Evolutionary conservation across 2,888 invertebrate species (phyloP).

Genomic region (Andrena trimmerana): DNA sequence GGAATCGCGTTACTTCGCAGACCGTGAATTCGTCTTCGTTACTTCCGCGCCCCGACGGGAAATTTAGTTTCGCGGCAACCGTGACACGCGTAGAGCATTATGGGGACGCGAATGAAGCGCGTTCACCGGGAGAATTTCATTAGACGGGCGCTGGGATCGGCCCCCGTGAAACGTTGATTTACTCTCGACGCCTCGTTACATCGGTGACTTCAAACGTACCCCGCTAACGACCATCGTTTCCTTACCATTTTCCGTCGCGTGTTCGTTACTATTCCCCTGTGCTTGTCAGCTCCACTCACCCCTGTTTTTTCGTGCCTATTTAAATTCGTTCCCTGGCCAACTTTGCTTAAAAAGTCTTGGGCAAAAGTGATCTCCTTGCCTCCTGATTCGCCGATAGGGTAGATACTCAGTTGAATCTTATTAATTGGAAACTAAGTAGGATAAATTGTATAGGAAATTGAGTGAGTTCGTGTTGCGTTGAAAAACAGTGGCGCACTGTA

Average conservation of each 20-base stretch:
- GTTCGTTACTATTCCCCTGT: neutral
- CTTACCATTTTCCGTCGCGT: neutral
- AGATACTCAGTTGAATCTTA: too few species aligned
- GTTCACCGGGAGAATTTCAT: conserved; percentile 40
- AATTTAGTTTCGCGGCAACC: conserved; percentile 32
- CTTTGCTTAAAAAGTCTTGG: neutral
- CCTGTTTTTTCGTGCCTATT: neutral
- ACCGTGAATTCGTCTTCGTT: conserved; percentile 46
- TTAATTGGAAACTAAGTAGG: too few species aligned
- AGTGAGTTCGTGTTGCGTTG: too few species aligned
- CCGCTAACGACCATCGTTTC: conserved; percentile 11
- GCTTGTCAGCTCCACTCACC: neutral
- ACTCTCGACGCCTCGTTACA: conserved; percentile 3
- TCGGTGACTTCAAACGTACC: conserved; percentile 12
- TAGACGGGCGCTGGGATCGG: conserved; percentile 25
- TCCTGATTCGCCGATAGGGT: neutral
- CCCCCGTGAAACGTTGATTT: conserved; percentile 17
- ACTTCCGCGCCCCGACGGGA: conserved; percentile 18
- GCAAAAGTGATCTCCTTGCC: neutral
- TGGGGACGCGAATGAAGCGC: conserved; percentile 6
- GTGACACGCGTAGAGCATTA: conserved; percentile 32
- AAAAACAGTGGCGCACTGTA: too few species aligned
- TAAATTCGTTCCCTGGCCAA: neutral
- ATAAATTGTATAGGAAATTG: too few species aligned
- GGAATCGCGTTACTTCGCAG: conserved; percentile 32